Evolutionary conservation across 2,888 invertebrate species (phyloP).

Genomic region (Andrena minutula): DNA sequence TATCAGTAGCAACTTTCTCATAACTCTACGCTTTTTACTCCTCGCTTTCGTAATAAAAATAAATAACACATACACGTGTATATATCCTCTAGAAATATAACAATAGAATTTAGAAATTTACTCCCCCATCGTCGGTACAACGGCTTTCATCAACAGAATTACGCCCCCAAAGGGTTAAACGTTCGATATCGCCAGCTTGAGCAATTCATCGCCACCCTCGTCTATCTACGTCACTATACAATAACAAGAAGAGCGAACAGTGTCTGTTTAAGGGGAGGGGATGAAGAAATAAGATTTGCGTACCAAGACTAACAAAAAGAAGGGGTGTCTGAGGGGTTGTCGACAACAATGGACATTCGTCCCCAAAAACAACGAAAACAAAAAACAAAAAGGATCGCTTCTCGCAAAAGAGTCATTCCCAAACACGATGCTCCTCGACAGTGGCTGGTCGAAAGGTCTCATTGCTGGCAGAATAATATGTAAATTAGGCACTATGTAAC

Average conservation of each 20-base stretch:
- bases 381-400: constrained; percentile 16
- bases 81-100: neutral
- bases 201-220: constrained; percentile 59
- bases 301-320: constrained; percentile 39
- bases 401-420: constrained; percentile 41
- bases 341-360: constrained; percentile 11
- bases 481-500: constrained; percentile 55
- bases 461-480: constrained; percentile 45
- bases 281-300: constrained; percentile 42
- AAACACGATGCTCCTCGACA: constrained; percentile 49
- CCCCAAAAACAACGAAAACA: neutral
- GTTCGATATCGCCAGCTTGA: constrained; percentile 47
- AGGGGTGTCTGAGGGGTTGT: neutral
- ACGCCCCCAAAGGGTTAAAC: constrained; percentile 58
- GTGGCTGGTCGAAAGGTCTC: constrained; percentile 24
- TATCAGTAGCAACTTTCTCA: neutral
- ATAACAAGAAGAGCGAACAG: constrained; percentile 46
- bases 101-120: constrained; percentile 2
- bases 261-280: constrained; percentile 14
- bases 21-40: neutral
- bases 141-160: neutral
- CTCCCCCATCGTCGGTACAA: neutral
- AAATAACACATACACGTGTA: constrained; percentile 4
- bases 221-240: constrained; percentile 59
- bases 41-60: constrained; percentile 9